These are phyloP conservation scores for Oreotrochilus melanogaster DNA, from an alignment of 2,113 vertebrate species.

Conservation along the genomic window DNA sequence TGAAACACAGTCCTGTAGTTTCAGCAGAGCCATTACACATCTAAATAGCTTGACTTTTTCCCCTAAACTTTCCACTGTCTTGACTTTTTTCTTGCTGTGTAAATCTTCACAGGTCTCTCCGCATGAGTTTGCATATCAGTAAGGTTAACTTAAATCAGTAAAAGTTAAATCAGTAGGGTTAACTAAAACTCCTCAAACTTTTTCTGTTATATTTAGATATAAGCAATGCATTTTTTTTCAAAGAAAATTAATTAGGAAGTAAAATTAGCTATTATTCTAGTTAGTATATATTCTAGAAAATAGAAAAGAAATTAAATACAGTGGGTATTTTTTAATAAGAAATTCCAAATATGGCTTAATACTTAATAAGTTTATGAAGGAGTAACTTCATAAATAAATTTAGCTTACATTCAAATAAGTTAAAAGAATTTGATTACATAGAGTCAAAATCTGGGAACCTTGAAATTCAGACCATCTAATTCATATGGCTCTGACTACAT, in stretches of 20 bases:
- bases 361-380: neutral
- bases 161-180: neutral
- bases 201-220: neutral
- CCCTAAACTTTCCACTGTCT: neutral
- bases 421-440: neutral
- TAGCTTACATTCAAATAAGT: neutral
- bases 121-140: neutral
- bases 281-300: neutral
- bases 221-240: neutral
- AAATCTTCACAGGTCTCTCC: neutral
- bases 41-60: neutral
- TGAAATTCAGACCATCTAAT: neutral
- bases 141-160: neutral
- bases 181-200: neutral
- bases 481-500: neutral
- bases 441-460: neutral
- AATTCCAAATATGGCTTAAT: neutral
- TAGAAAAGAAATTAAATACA: neutral
- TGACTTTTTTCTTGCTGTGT: neutral
- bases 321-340: neutral
- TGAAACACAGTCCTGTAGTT: neutral
- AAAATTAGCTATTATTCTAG: neutral
- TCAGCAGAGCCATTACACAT: neutral
- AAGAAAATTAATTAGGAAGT: neutral
- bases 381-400: neutral